A percentile compares a stretch with the other conserved stretches of the same genome.
These are phyloP conservation scores for Tiliqua scincoides DNA, from an alignment of 2,113 vertebrate species.

Conservation along the genomic window DNA sequence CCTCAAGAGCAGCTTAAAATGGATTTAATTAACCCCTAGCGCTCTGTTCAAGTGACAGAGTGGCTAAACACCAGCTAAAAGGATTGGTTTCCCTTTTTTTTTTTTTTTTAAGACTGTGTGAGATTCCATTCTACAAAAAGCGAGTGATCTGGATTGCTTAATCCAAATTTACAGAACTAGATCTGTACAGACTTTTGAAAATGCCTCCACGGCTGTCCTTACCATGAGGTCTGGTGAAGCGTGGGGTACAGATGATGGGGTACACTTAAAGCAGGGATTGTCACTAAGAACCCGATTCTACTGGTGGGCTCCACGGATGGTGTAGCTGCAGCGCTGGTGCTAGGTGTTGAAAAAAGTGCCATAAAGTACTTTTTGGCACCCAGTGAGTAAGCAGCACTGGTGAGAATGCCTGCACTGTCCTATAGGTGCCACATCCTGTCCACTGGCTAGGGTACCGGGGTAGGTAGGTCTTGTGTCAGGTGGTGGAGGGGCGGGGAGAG, in stretches of 20 bases:
- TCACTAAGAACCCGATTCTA: too few species aligned
- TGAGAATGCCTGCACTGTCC: too few species aligned
- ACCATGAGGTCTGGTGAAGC: not conserved
- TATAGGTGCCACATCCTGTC: too few species aligned
- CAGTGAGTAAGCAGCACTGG: too few species aligned
- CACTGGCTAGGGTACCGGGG: too few species aligned
- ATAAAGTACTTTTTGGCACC: too few species aligned
- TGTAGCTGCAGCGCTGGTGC: too few species aligned
- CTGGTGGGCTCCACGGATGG: too few species aligned
- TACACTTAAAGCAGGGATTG: not conserved
- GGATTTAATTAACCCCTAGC: constrained; percentile 13
- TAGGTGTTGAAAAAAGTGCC: too few species aligned
- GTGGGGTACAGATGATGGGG: not conserved
- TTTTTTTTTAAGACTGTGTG: not conserved
- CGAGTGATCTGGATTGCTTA: constrained; percentile 15
- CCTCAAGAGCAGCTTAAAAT: constrained; percentile 7
- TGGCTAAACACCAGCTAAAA: not conserved
- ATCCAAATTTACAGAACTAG: not conserved
- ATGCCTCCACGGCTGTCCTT: not conserved
- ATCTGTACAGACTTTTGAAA: not conserved
- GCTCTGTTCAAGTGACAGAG: not conserved
- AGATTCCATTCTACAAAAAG: not conserved
- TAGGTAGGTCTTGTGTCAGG: too few species aligned
- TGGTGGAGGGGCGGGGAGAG: too few species aligned
- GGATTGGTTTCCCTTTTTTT: not conserved